These are phyloP conservation scores for Lasioglossum albipes DNA, from an alignment of 1,140 invertebrate species.

Conservation along the genomic window DNA sequence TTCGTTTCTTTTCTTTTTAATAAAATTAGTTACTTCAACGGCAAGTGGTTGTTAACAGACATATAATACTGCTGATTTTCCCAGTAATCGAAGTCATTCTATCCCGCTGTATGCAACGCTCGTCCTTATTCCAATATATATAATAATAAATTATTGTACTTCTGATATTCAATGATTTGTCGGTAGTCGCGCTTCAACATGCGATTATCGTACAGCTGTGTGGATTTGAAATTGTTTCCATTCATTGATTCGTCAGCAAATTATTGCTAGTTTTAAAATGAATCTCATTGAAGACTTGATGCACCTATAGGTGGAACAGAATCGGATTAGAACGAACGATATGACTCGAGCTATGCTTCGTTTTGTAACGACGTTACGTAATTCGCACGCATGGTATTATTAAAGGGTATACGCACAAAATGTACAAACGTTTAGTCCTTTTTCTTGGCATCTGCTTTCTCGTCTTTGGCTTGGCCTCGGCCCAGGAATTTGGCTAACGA, in stretches of 20 bases:
- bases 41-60: slow-evolving; percentile 8
- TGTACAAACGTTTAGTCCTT: slow-evolving; percentile 82
- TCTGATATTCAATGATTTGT: slow-evolving; percentile 51
- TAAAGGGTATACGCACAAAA: slow-evolving; percentile 6
- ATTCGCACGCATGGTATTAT: slow-evolving; percentile 2
- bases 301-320: neutral
- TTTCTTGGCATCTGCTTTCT: slow-evolving; percentile 89
- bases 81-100: slow-evolving; percentile 27
- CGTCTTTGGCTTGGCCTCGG: slow-evolving; percentile 88
- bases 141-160: slow-evolving; percentile 57
- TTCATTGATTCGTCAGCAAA: slow-evolving; percentile 25
- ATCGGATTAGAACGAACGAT: neutral
- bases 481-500: slow-evolving; percentile 92
- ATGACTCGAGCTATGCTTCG: neutral
- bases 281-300: neutral
- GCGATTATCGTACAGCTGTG: slow-evolving; percentile 36
- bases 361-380: slow-evolving; percentile 2
- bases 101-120: slow-evolving; percentile 13
- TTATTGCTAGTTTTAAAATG: slow-evolving; percentile 11
- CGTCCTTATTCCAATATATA: slow-evolving; percentile 45
- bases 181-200: slow-evolving; percentile 25
- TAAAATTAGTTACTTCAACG: slow-evolving; percentile 25
- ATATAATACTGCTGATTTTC: slow-evolving; percentile 57
- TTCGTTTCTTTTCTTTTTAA: neutral
- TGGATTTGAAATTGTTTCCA: slow-evolving; percentile 29